These are phyloP conservation scores for Euborellia annulipes DNA, from an alignment of 1,140 invertebrate species.

Conservation along the genomic window DNA sequence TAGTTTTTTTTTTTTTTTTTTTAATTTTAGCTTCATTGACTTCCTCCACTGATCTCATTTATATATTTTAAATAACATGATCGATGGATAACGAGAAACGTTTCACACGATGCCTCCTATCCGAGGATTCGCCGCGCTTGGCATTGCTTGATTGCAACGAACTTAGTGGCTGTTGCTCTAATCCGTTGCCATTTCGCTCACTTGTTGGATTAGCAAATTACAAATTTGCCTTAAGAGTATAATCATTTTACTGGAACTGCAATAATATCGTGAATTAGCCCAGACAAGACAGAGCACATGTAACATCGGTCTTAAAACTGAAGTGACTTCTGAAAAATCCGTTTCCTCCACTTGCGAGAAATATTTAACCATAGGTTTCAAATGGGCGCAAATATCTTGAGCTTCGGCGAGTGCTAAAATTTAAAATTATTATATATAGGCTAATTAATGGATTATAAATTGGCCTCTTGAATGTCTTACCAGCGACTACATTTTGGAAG, in stretches of 20 bases:
- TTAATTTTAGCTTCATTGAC: too few relatives aligned
- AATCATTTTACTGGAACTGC: conserved; percentile 74
- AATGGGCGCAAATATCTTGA: conserved; percentile 72
- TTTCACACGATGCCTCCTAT: too few relatives aligned
- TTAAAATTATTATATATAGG: too few relatives aligned
- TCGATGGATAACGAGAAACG: too few relatives aligned
- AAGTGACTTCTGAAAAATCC: conserved; percentile 62
- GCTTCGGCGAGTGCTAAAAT: conserved; percentile 68
- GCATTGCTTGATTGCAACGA: too few relatives aligned
- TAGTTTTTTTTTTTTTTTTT: too few relatives aligned
- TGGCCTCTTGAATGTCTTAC: conserved; percentile 24
- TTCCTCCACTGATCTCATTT: too few relatives aligned
- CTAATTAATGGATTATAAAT: neutral
- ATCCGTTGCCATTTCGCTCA: too few relatives aligned
- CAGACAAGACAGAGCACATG: conserved; percentile 78
- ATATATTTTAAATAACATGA: too few relatives aligned
- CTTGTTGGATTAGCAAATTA: conserved; percentile 77
- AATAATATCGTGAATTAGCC: conserved; percentile 78
- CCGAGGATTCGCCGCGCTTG: too few relatives aligned
- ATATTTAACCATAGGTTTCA: conserved; percentile 65
- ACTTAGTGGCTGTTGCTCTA: too few relatives aligned
- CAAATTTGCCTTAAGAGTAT: conserved; percentile 76
- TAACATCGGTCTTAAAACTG: conserved; percentile 59
- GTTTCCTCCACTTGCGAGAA: conserved; percentile 69
- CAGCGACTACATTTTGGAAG: conserved; percentile 62